Base-by-base conservation (phyloP, 1,140 invertebrate genomes). In the Armadillidium nasatum region DNA sequence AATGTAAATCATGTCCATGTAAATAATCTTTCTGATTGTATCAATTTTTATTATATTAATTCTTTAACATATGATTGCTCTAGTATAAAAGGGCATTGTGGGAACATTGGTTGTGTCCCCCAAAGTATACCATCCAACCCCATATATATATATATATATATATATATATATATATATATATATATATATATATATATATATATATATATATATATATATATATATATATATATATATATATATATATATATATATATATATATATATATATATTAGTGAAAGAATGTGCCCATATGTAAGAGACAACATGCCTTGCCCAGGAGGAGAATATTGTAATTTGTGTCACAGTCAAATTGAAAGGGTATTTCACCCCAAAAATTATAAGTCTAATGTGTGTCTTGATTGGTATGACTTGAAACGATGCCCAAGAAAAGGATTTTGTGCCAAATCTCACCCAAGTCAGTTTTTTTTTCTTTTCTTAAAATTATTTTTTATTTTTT, bases 141-240 rank as follows among this genome's bases (percentile, higher is more conserved):
- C n/a, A 33, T 33, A 33, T 33, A 33, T 33, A 33, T 33, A 33
- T 33, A 33, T 68, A 15, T n/a, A 68, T 68, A 11, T 68, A n/a
- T 77, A 73, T 68, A 68, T n/a, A n/a, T n/a, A 68, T n/a, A 68
- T n/a, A 68, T n/a, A n/a, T n/a, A 68, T 68, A n/a, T 68, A 68
- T 68, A n/a, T n/a, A 68, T 19, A 68, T 67, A 67, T 67, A n/a
- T 68, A n/a, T 68, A 15, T 68, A 68, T n/a, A 68, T 68, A 68
- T 15, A 68, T n/a, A n/a, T 15, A n/a, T 15, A 68, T n/a, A 67
- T 67, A 15, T 9, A 15, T 66, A 66, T 21, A 66, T 66, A 66
- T 21, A 66, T 66, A 66, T 21, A 66, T 66, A 66, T 21, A 66
- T 66, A 66, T 21, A 66, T 66, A 66, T 21, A 66, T 66, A 66